Percentiles rank a stretch among this genome's conserved stretches.
phyloP scores from a whole-genome alignment of 2,888 invertebrate genomes.

The Plagiodera versicolora region DNA sequence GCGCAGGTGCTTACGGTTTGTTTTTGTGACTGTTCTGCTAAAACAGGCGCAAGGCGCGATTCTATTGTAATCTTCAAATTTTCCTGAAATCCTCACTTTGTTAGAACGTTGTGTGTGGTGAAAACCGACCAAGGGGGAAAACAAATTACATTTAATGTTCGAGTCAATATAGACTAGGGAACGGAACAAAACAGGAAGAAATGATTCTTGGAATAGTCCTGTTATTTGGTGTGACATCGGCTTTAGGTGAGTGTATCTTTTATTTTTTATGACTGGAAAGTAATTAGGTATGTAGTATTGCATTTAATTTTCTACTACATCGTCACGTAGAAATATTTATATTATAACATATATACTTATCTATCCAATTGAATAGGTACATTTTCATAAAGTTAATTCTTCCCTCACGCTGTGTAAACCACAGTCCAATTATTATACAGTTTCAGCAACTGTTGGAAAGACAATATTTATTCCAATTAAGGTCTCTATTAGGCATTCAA shows the following conservation, averaged over 20 bases:
- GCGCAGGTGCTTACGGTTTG: slow-evolving; percentile 15
- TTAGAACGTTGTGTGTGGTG: background rate
- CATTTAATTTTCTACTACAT: too few species aligned
- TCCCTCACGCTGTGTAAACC: too few species aligned
- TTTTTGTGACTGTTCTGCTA: slow-evolving; percentile 9
- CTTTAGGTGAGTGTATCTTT: slow-evolving; percentile 22
- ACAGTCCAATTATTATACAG: too few species aligned
- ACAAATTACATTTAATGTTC: too few species aligned
- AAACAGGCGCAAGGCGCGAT: slow-evolving; percentile 9
- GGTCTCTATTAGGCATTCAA: background rate
- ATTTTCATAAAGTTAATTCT: too few species aligned
- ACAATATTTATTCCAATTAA: background rate
- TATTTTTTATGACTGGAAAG: too few species aligned
- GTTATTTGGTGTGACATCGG: slow-evolving; percentile 18
- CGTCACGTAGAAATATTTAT: too few species aligned
- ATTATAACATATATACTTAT: too few species aligned
- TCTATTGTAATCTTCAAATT: slow-evolving; percentile 22
- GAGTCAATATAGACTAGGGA: too few species aligned
- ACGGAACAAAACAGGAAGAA: background rate
- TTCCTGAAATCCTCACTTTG: slow-evolving; percentile 21
- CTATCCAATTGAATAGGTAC: too few species aligned
- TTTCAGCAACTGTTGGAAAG: background rate
- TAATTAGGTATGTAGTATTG: background rate
- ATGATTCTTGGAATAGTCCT: slow-evolving; percentile 17
- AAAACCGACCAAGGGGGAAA: background rate